Percentiles rank a stretch among this genome's conserved stretches.
Evolutionary conservation across 2,113 vertebrate species (phyloP).

Genomic region (Fulica atra): DNA sequence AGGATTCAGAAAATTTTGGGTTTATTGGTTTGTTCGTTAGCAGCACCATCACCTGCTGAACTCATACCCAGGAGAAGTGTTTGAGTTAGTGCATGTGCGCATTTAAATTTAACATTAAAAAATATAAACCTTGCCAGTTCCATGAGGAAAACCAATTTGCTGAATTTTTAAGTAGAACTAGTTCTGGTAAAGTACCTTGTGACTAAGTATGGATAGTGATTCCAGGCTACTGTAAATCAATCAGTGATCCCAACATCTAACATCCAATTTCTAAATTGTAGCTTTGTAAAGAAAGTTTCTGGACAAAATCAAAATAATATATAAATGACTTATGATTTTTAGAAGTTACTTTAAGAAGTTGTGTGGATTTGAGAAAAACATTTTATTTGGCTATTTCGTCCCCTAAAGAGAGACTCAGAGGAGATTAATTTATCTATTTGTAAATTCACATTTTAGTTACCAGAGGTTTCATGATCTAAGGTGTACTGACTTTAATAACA

Average conservation of each 20-base stretch:
- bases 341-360: background rate
- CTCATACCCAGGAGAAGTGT: background rate
- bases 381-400: background rate
- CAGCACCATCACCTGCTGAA: background rate
- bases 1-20: background rate
- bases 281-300: background rate
- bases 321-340: background rate
- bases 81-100: background rate
- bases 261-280: background rate
- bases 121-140: background rate
- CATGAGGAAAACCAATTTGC: background rate
- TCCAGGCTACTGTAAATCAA: accelerated
- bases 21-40: background rate
- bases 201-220: background rate
- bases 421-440: background rate
- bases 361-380: background rate
- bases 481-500: background rate
- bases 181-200: background rate
- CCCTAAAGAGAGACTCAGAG: background rate
- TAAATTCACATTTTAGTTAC: background rate
- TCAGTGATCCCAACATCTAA: accelerated
- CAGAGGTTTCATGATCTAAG: background rate
- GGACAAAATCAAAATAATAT: background rate
- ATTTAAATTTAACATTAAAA: background rate
- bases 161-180: background rate